Evolutionary conservation across 2,113 vertebrate genomes (phyloP).

Genomic region (Toxostoma redivivum): DNA sequence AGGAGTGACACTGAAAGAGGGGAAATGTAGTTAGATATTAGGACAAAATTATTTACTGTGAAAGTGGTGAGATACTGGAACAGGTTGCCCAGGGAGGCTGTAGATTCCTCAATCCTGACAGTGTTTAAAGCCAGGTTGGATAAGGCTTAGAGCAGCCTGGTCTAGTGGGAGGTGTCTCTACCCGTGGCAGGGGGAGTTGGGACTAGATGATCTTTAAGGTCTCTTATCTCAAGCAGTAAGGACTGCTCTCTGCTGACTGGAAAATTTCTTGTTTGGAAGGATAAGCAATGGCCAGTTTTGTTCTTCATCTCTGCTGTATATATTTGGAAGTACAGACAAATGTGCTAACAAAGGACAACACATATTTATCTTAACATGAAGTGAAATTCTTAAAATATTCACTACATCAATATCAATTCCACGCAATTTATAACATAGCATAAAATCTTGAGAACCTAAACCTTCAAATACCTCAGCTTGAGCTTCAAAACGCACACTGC

Average conservation of each 20-base stretch:
- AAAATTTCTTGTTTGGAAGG: not conserved
- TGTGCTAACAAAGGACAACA: not conserved
- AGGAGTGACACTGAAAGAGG: not conserved
- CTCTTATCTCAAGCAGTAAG: not conserved
- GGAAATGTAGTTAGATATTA: not conserved
- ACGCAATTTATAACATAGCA: rapidly evolving
- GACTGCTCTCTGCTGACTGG: not conserved
- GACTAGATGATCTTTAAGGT: not conserved
- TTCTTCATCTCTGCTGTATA: not conserved
- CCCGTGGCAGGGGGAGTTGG: rapidly evolving
- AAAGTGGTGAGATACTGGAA: not conserved
- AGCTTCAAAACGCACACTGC: not conserved
- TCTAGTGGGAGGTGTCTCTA: not conserved
- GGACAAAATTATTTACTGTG: not conserved
- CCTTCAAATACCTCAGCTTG: not conserved
- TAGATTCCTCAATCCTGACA: not conserved
- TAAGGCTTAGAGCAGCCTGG: not conserved
- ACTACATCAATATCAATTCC: not conserved
- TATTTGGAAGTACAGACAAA: not conserved
- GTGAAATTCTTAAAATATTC: not conserved
- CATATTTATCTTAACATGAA: not conserved
- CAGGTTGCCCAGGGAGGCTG: not conserved
- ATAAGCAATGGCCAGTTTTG: not conserved
- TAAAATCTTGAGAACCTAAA: not conserved
- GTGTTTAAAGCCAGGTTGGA: not conserved